Conservation (phyloP, 2,113 vertebrate species). For the Thalassoma bifasciatum region DNA sequence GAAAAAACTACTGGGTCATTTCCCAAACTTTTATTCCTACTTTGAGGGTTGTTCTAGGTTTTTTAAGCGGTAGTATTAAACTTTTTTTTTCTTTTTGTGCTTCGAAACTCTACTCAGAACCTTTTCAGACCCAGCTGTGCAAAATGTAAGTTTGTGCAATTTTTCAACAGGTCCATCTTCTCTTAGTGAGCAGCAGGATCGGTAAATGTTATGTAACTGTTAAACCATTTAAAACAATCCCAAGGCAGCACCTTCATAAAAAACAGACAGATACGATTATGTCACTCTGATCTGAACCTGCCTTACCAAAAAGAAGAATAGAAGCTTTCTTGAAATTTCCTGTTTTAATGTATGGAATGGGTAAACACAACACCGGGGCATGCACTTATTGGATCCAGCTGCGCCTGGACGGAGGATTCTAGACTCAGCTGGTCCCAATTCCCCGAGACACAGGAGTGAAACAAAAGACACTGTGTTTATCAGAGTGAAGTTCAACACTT, state of each 20-base stretch:
- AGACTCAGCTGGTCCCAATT: slow-evolving; percentile 63
- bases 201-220: not conserved
- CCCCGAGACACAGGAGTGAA: slow-evolving; percentile 54
- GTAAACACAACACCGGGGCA: slow-evolving; percentile 57
- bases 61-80: too few relatives aligned
- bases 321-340: slow-evolving; percentile 60
- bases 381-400: slow-evolving; percentile 74
- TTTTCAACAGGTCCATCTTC: not conserved
- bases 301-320: slow-evolving; percentile 1
- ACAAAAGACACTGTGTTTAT: slow-evolving; percentile 71
- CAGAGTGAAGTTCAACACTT: slow-evolving; percentile 44
- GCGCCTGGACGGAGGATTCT: slow-evolving; percentile 52
- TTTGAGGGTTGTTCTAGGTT: too few relatives aligned
- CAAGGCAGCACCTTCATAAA: not conserved
- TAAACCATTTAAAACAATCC: slow-evolving; percentile 11
- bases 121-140: too few relatives aligned
- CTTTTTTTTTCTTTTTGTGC: too few relatives aligned
- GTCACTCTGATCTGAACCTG: not conserved
- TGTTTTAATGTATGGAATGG: slow-evolving; percentile 73
- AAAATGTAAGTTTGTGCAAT: too few relatives aligned
- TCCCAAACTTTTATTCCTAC: too few relatives aligned
- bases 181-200: not conserved
- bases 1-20: too few relatives aligned
- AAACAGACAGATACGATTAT: not conserved
- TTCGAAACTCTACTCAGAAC: too few relatives aligned